Percentiles rank a stretch among this genome's conserved stretches.
Evolutionary conservation across 2,797 vertebrate genomes (phyloP).

Genomic region (Melanotaenia maccullochi): DNA sequence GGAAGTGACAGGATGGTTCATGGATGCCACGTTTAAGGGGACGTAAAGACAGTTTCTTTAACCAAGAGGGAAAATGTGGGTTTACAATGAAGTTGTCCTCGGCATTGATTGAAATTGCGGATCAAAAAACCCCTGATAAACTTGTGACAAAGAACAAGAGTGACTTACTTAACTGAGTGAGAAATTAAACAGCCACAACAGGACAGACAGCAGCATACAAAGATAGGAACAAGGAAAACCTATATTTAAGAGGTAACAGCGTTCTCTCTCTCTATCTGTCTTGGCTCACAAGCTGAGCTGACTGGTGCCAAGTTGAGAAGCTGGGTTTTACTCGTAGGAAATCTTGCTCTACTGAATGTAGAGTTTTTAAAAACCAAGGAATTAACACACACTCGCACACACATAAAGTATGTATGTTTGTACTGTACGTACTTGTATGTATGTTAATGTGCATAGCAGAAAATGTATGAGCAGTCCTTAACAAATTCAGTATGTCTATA

Average conservation of each 20-base stretch:
- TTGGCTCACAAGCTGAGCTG: conserved; percentile 77
- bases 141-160: conserved; percentile 42
- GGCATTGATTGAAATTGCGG: conserved; percentile 32
- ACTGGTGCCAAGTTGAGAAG: conserved; percentile 82
- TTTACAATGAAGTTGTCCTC: conserved; percentile 34
- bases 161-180: conserved; percentile 62
- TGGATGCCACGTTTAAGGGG: conserved; percentile 50
- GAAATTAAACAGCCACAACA: conserved; percentile 59
- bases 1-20: conserved; percentile 48
- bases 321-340: conserved; percentile 77
- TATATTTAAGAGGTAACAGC: conserved; percentile 63
- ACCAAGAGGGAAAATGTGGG: conserved; percentile 38
- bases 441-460: conserved; percentile 71
- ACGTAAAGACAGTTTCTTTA: conserved; percentile 22
- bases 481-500: conserved; percentile 76
- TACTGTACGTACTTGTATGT: conserved; percentile 69
- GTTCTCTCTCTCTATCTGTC: conserved; percentile 69
- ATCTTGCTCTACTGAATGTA: conserved; percentile 84
- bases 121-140: conserved; percentile 20
- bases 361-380: conserved; percentile 85
- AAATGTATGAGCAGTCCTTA: conserved; percentile 73
- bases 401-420: conserved; percentile 76
- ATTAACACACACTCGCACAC: conserved; percentile 57
- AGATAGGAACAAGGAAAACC: conserved; percentile 68
- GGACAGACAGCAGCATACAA: conserved; percentile 80